Evolutionary conservation across 2,888 invertebrate genomes (phyloP), one percentile per base, ranked within the genome.

Genomic region (Aphidoletes aphidimyza): DNA sequence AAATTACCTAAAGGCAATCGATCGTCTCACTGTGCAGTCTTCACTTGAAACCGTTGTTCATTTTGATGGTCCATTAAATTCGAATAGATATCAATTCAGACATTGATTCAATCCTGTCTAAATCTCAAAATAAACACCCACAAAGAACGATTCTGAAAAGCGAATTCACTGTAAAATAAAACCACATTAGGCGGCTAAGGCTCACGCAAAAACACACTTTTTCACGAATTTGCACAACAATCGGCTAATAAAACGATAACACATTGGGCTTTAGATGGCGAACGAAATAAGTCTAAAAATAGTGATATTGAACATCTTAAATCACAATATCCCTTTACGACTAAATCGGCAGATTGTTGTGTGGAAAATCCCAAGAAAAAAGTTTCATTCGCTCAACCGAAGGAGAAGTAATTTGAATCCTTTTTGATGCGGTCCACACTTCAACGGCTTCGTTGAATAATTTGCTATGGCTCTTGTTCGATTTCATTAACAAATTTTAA

Each of bases 181-280:
- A 30, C 2, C 30, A 69, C 69, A 69, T 30, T 30, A 69, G 30
- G 14, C 69, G 30, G 69, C 2, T 69, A 30, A 69, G 26, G 9
- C 30, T 30, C 54, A 54, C 22, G n/a, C n/a, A n/a, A n/a, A n/a
- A n/a, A 22, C 22, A 54, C 22, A 69, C 11, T 30, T 6, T 11
- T 69, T 30, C 30, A 30, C 69, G 30, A 30, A 17, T 54, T 19
- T 19, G 2, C 26, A 22, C 54, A 69, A 69, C 30, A 30, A 54
- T 54, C 54, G 22, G 54, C 54, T 54, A 54, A 69, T 69, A 69
- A 69, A 69, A 30, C 69, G 34, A 69, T 54, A 54, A 54, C n/a
- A 54, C 54, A 54, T 30, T 69, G 34, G n/a, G 30, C 69, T 69
- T 69, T 30, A 69, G 14, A 2, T 69, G 26, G 8, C 17, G 14